A percentile compares a stretch with the other conserved stretches of the same genome.
Conservation (phyloP, 2,797 vertebrate species). For the Pseudochirops corinnae region DNA sequence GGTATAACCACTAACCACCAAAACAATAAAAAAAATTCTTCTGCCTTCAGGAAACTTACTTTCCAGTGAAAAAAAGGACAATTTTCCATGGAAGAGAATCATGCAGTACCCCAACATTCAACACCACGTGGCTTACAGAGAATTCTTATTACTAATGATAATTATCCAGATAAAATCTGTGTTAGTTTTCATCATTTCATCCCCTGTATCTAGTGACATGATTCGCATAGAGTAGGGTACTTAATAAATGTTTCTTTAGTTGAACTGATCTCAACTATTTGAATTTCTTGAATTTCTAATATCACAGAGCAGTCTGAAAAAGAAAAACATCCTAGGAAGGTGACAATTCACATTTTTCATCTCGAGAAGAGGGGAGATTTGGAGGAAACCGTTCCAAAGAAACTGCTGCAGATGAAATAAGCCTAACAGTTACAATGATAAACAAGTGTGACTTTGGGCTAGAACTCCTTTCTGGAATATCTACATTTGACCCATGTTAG, state of each 20-base stretch:
- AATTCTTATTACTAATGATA: neutral
- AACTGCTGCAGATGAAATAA: neutral
- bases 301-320: neutral
- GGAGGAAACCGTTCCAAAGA: neutral
- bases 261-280: neutral
- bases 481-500: neutral
- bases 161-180: neutral
- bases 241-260: neutral
- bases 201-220: neutral
- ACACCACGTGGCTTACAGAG: neutral
- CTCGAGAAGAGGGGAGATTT: conserved; percentile 4
- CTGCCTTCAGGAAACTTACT: neutral
- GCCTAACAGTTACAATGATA: neutral
- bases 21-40: neutral
- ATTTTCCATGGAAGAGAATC: neutral
- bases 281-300: neutral
- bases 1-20: neutral
- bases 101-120: neutral
- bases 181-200: neutral
- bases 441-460: neutral
- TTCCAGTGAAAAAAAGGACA: neutral
- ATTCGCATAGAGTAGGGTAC: neutral
- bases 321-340: neutral
- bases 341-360: neutral
- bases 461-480: neutral